Percentiles rank a stretch among this genome's conserved stretches.
These are phyloP conservation scores for Andrena camellia DNA, from an alignment of 2,888 invertebrate genomes.

Conservation along the genomic window DNA sequence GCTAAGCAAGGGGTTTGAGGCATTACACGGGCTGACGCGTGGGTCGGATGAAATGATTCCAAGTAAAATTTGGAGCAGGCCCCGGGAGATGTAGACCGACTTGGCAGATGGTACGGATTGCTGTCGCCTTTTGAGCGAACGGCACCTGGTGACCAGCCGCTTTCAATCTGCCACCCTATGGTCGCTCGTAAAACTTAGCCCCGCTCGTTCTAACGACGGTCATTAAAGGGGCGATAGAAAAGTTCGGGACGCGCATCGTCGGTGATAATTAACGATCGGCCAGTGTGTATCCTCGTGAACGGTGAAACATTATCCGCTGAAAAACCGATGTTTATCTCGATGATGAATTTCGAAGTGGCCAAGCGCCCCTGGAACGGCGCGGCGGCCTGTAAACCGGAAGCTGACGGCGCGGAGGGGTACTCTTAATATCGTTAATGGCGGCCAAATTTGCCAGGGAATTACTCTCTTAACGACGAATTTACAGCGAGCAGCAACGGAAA, in stretches of 20 bases:
- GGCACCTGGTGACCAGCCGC: conserved; percentile 72
- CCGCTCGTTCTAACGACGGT: conserved; percentile 50
- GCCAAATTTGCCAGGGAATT: conserved; percentile 56
- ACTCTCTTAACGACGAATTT: conserved; percentile 53
- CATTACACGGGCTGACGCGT: background rate
- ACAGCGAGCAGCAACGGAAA: conserved; percentile 17
- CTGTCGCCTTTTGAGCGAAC: conserved; percentile 47
- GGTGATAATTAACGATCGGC: conserved; percentile 71
- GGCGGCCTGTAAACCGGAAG: conserved; percentile 68
- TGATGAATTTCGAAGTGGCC: conserved; percentile 67
- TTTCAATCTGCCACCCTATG: conserved; percentile 68
- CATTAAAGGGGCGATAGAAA: conserved; percentile 71
- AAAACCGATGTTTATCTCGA: conserved; percentile 72
- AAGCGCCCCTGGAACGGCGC: conserved; percentile 25
- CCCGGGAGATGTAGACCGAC: conserved; percentile 32
- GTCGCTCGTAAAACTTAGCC: conserved; percentile 65
- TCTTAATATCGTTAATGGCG: conserved; percentile 59
- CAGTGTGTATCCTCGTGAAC: conserved; percentile 56
- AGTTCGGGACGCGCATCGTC: conserved; percentile 65
- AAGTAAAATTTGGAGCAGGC: conserved; percentile 29
- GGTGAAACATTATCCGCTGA: conserved; percentile 72
- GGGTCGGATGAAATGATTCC: conserved; percentile 21
- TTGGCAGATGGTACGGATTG: conserved; percentile 65
- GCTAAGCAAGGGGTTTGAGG: conserved; percentile 1
- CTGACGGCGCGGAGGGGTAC: conserved; percentile 38